These are phyloP conservation scores for Neoascia interrupta DNA, from an alignment of 2,888 invertebrate genomes.

Conservation along the genomic window DNA sequence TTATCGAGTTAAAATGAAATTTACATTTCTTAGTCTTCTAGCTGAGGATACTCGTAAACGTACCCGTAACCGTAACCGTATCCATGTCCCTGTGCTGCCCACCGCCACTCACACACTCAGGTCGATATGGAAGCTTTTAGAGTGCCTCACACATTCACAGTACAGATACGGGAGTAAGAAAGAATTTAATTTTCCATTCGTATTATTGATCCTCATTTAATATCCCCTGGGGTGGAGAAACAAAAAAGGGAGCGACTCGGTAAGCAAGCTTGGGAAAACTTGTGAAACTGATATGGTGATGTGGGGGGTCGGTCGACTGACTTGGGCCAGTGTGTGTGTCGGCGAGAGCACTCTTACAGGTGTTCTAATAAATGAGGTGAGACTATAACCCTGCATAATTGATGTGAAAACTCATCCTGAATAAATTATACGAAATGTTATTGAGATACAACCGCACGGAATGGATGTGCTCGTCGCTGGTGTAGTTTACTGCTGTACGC, in stretches of 20 bases:
- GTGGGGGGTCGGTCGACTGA: background rate
- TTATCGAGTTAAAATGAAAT: conserved; percentile 69
- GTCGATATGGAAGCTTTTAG: conserved; percentile 3
- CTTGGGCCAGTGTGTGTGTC: conserved; percentile 17
- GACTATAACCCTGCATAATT: conserved; percentile 69
- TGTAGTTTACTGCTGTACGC: conserved; percentile 39
- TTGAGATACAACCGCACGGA: conserved; percentile 68
- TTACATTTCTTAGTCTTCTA: conserved; percentile 66
- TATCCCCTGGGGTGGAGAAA: conserved; percentile 49
- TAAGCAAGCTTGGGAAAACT: conserved; percentile 63
- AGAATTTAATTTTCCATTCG: conserved; percentile 69
- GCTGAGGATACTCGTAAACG: conserved; percentile 45
- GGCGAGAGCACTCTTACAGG: conserved; percentile 64
- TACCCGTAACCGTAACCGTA: conserved; percentile 4
- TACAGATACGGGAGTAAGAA: conserved; percentile 47
- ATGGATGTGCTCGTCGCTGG: conserved; percentile 49
- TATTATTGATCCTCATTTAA: conserved; percentile 70
- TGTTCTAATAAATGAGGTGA: conserved; percentile 70
- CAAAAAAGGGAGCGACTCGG: conserved; percentile 53
- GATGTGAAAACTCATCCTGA: conserved; percentile 69
- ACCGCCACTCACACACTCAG: conserved; percentile 4
- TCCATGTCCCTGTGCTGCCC: conserved; percentile 51
- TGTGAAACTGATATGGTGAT: conserved; percentile 56
- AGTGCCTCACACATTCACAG: conserved; percentile 4
- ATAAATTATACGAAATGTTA: conserved; percentile 68